Percentiles rank a stretch among this genome's conserved stretches.
These are phyloP conservation scores for Ceratosolen fusciceps DNA, from an alignment of 1,140 invertebrate genomes.

Conservation along the genomic window DNA sequence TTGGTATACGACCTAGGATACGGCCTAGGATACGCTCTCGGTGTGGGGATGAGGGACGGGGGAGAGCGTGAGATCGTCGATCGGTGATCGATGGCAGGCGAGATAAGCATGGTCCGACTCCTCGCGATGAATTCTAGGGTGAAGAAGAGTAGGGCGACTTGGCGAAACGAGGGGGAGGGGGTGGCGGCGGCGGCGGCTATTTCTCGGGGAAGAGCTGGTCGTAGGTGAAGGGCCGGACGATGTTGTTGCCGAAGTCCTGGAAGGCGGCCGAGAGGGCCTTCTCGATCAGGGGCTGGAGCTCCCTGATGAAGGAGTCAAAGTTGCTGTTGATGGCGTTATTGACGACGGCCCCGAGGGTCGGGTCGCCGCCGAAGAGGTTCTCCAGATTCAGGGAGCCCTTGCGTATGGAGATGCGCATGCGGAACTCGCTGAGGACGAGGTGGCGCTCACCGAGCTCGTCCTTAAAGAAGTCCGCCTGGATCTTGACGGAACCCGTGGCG, in stretches of 20 bases:
- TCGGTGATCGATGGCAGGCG: too few relatives aligned
- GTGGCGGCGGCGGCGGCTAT: conserved; percentile 25
- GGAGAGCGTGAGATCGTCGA: too few relatives aligned
- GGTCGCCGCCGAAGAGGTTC: conserved; percentile 77
- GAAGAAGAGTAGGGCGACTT: background rate
- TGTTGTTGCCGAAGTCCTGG: conserved; percentile 74
- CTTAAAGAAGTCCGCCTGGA: conserved; percentile 68
- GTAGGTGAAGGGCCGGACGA: conserved; percentile 72
- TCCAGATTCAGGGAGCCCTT: conserved; percentile 74
- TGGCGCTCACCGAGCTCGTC: conserved; percentile 71
- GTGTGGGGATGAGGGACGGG: too few relatives aligned
- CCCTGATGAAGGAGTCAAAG: conserved; percentile 73
- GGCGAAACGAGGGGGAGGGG: background rate
- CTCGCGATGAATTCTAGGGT: background rate
- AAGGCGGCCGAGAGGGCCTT: conserved; percentile 72
- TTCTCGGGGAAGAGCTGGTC: conserved; percentile 74
- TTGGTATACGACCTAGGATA: background rate
- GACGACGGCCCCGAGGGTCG: conserved; percentile 71
- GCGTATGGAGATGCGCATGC: conserved; percentile 73
- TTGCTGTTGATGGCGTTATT: conserved; percentile 78
- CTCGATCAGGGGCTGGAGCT: conserved; percentile 75
- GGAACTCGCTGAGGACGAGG: conserved; percentile 71
- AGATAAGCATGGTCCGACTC: background rate
- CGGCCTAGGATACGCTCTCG: too few relatives aligned
- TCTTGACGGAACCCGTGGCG: conserved; percentile 70